Evolutionary conservation across 2,888 invertebrate genomes (phyloP), one percentile per base, ranked within the genome.

Genomic region (Ryuthela nishihirai): DNA sequence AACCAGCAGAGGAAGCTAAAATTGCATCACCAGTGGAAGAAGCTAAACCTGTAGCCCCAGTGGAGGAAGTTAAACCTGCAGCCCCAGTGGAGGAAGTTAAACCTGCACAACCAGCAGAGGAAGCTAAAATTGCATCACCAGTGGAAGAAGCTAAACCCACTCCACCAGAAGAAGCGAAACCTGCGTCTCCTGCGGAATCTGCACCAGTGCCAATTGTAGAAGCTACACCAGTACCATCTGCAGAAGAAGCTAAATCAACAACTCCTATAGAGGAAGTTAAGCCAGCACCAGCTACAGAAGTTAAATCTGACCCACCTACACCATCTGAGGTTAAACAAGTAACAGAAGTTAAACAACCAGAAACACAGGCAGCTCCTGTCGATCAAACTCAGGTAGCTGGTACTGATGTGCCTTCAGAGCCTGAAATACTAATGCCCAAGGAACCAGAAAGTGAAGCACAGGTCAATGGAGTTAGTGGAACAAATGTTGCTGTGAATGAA

Each of bases 51-150:
- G 29, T 20, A 29, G 23, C 46, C 4, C 42, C 42, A 10, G 32
- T 41, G 18, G 46, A 47, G 12, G 43, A 47, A 36, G 40, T 35
- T 4, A 35, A 39, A n/a, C n/a, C 15, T n/a, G 47, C 38, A 10
- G n/a, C 39, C 3, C 29, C 47, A 15, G 12, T 21, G 17, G 18
- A 20, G 21, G 48, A 47, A 29, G 17, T 5, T 4, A 39, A 39
- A 15, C 18, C 12, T 7, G 39, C 9, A 15, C 1, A 21, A 23
- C 21, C 39, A 21, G 23, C 10, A 21, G 44, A 20, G n/a, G 39
- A 39, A 21, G 39, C 10, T 3, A 9, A 18, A 4, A 23, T 39
- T 20, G 39, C 7, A n/a, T 12, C 20, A 17, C 6, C 10, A 1
- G 9, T n/a, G 15, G 29, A 12, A 4, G 42, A 43, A 29, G 1